Conservation (phyloP, 37 sponge, comb jelly and placozoan genomes). For the Aphrocallistes beatrix region DNA sequence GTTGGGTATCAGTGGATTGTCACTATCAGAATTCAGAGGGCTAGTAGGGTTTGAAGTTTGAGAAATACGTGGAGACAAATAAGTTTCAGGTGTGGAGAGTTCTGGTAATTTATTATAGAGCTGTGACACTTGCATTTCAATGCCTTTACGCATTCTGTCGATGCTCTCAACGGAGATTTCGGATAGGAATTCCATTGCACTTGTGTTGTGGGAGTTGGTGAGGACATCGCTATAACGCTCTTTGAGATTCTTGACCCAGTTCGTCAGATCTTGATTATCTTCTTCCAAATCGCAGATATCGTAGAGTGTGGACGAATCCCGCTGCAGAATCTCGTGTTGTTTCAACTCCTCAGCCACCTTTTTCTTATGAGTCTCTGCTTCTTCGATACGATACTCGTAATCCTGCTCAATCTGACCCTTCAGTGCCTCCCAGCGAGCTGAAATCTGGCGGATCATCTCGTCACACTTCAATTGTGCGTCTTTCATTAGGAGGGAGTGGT, state of each 20-base stretch:
- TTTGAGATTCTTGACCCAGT: background rate
- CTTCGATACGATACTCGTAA: background rate
- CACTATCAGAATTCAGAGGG: too few species aligned
- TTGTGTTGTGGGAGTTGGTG: background rate
- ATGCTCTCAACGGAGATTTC: background rate
- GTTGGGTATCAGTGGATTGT: too few species aligned
- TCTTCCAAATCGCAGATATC: conserved; percentile 3
- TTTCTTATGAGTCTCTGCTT: background rate
- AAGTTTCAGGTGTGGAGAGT: too few species aligned
- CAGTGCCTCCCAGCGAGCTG: background rate
- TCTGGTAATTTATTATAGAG: too few species aligned
- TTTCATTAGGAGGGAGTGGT: background rate
- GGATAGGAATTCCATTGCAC: background rate
- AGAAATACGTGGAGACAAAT: too few species aligned
- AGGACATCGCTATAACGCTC: background rate
- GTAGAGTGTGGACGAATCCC: background rate
- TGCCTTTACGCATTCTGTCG: background rate
- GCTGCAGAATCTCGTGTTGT: background rate
- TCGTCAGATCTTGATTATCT: background rate
- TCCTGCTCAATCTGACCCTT: background rate
- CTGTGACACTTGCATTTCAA: background rate
- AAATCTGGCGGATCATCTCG: background rate
- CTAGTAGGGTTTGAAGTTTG: too few species aligned
- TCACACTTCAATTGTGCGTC: background rate
- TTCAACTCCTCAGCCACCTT: background rate